These are phyloP conservation scores for Peromyscus attwateri DNA, from an alignment of 2,797 vertebrate genomes.

Conservation along the genomic window DNA sequence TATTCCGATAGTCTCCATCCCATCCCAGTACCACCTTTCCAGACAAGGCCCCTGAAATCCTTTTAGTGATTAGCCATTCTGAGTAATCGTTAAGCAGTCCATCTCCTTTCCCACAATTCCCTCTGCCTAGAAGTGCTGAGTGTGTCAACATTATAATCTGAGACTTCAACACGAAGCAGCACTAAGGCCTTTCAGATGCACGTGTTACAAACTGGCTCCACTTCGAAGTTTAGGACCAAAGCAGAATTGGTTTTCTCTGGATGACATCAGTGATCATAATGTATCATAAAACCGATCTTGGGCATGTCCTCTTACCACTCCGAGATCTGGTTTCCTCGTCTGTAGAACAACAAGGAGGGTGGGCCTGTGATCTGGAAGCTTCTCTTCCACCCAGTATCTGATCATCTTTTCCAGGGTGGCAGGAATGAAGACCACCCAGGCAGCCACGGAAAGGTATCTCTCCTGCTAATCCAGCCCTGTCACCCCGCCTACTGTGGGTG, in stretches of 20 bases:
- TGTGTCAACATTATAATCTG: background rate
- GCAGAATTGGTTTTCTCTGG: slow-evolving; percentile 22
- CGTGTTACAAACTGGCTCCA: slow-evolving; percentile 8
- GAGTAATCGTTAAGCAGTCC: background rate
- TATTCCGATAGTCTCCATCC: background rate
- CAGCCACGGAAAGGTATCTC: background rate
- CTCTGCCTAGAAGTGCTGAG: background rate
- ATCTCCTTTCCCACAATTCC: slow-evolving; percentile 25
- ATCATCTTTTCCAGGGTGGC: slow-evolving; percentile 51
- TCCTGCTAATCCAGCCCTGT: background rate
- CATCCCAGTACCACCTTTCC: background rate
- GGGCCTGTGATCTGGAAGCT: slow-evolving; percentile 10
- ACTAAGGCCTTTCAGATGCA: background rate
- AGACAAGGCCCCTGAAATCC: slow-evolving; percentile 14
- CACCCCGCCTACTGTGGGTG: slow-evolving; percentile 59
- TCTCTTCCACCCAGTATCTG: slow-evolving; percentile 49
- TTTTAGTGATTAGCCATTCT: background rate
- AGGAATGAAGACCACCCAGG: slow-evolving; percentile 79
- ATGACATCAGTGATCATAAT: slow-evolving; percentile 49
- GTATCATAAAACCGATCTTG: slow-evolving; percentile 43
- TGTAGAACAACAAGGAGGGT: background rate
- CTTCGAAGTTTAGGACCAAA: slow-evolving; percentile 30
- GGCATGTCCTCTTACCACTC: background rate
- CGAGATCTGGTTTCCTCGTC: slow-evolving; percentile 61
- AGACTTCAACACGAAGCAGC: background rate